Conservation (phyloP, 2,113 vertebrate genomes). For the Seriola quinqueradiata region DNA sequence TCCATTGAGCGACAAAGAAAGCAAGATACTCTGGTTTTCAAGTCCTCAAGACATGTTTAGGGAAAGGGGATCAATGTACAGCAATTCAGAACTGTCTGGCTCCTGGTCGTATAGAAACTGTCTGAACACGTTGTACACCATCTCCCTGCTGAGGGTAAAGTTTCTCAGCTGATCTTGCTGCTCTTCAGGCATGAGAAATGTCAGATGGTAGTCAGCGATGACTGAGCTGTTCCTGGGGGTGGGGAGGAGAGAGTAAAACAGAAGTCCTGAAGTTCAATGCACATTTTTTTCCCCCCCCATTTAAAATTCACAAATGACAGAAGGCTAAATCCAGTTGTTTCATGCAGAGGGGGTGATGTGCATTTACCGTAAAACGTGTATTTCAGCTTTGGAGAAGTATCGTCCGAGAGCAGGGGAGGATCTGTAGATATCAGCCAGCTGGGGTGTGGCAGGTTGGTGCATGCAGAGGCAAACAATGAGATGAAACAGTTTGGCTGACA, state of each 20-base stretch:
- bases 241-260: background rate
- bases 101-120: constrained; percentile 81
- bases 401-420: constrained; percentile 80
- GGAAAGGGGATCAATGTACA: constrained; percentile 68
- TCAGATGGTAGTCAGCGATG: constrained; percentile 70
- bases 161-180: constrained; percentile 60
- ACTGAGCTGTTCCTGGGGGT: constrained; percentile 52
- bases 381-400: constrained; percentile 72
- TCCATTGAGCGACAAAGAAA: background rate
- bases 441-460: constrained; percentile 36
- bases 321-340: background rate
- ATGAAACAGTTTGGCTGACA: background rate
- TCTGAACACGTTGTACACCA: constrained; percentile 80
- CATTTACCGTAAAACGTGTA: constrained; percentile 72
- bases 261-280: background rate
- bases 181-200: constrained; percentile 77
- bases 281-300: background rate
- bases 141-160: constrained; percentile 77
- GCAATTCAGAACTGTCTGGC: accelerated
- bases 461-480: constrained; percentile 39
- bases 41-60: constrained; percentile 55
- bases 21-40: background rate
- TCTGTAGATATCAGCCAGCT: constrained; percentile 75
- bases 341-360: background rate
- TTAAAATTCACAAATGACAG: background rate